A percentile compares a stretch with the other conserved stretches of the same genome.
These are phyloP conservation scores for Leptopilina boulardi DNA, from an alignment of 1,140 invertebrate species.

Conservation along the genomic window DNA sequence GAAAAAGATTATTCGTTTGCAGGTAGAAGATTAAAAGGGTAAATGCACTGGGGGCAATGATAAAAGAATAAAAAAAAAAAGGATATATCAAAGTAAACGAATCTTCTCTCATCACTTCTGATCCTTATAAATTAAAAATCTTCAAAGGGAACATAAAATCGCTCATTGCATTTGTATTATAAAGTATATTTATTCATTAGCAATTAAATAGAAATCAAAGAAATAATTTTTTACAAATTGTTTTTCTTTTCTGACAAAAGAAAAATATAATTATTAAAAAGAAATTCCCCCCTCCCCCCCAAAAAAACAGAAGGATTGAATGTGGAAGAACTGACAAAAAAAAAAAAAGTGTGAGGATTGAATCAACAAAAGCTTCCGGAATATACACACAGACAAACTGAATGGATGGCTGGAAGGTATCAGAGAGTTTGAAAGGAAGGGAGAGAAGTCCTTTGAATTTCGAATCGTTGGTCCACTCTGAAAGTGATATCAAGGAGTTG, in stretches of 20 bases:
- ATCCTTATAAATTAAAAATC: slow-evolving; percentile 7
- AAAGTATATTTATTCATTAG: background rate
- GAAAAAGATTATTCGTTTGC: slow-evolving; percentile 45
- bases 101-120: background rate
- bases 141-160: background rate
- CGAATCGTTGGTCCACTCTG: slow-evolving; percentile 43
- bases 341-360: background rate
- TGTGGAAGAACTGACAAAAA: background rate
- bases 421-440: background rate
- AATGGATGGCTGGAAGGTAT: slow-evolving; percentile 2
- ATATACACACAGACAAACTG: no score
- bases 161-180: background rate
- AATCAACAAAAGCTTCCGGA: background rate
- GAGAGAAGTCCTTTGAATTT: slow-evolving; percentile 43
- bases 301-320: no score
- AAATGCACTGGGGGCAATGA: background rate
- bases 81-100: slow-evolving; percentile 7
- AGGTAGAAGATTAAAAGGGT: slow-evolving; percentile 5
- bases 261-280: no score
- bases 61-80: slow-evolving; percentile 7
- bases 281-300: no score
- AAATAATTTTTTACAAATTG: background rate
- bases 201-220: background rate
- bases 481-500: slow-evolving; percentile 50
- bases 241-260: no score